Evolutionary conservation across 2,797 vertebrate genomes (phyloP).

Genomic region (Emydoidea blandingii): DNA sequence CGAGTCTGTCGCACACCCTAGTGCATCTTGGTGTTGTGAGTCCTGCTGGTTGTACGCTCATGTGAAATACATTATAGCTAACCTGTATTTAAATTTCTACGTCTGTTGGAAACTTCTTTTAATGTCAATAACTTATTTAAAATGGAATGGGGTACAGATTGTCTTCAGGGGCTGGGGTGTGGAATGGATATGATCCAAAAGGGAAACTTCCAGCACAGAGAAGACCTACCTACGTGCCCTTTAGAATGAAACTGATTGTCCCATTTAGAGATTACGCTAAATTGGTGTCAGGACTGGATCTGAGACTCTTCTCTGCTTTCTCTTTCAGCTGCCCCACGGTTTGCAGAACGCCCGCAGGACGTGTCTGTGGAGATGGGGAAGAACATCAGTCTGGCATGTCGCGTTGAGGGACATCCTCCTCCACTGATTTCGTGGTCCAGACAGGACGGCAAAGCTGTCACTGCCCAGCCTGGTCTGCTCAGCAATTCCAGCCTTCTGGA

Average conservation of each 20-base stretch:
- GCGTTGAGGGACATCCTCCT: constrained; percentile 81
- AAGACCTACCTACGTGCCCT: rapidly evolving
- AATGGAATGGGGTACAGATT: neutral
- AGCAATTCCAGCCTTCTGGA: constrained; percentile 74
- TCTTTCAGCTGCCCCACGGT: constrained; percentile 84
- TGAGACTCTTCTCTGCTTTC: neutral
- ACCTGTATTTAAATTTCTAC: neutral
- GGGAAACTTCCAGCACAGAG: neutral
- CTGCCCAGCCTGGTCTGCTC: neutral
- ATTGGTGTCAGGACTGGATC: neutral
- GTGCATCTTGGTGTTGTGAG: neutral
- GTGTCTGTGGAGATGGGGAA: constrained; percentile 80
- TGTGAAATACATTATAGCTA: neutral
- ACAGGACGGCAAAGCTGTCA: constrained; percentile 79
- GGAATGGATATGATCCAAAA: neutral
- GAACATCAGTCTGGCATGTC: constrained; percentile 85
- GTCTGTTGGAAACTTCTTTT: neutral
- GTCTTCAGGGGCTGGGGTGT: neutral
- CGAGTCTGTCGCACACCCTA: neutral
- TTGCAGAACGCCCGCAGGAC: constrained; percentile 83
- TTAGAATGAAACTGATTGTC: neutral
- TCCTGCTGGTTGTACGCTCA: neutral
- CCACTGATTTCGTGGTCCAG: constrained; percentile 87
- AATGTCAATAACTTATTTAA: neutral
- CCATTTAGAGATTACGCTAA: neutral